These are phyloP conservation scores for Cephalotes varians DNA, from an alignment of 2,888 invertebrate species.

Conservation along the genomic window DNA sequence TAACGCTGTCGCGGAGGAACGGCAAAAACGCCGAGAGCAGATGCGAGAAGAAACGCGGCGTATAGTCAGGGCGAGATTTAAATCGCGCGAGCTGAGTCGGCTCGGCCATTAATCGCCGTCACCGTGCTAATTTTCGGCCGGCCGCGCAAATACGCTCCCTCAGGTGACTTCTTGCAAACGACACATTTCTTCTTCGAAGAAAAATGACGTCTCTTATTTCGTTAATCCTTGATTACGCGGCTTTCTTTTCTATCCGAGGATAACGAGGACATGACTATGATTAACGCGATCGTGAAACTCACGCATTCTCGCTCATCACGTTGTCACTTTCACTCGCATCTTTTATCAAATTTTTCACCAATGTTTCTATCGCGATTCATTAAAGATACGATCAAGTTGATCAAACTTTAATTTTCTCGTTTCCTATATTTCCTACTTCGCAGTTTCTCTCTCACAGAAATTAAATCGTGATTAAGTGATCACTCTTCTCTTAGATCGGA, in stretches of 20 bases:
- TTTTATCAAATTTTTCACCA: not conserved
- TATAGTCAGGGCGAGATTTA: slow-evolving; percentile 70
- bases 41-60: slow-evolving; percentile 64
- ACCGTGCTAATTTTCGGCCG: slow-evolving; percentile 68
- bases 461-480: not conserved
- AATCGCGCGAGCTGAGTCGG: slow-evolving; percentile 67
- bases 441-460: not conserved
- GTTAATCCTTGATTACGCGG: slow-evolving; percentile 11
- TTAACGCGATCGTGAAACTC: not conserved
- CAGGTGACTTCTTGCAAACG: slow-evolving; percentile 41
- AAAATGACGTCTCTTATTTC: slow-evolving; percentile 33
- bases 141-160: slow-evolving; percentile 58
- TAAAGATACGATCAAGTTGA: not conserved
- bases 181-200: slow-evolving; percentile 42
- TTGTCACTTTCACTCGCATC: not conserved
- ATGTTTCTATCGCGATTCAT: not conserved
- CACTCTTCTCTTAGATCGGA: not conserved
- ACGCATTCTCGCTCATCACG: not conserved
- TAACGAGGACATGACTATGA: slow-evolving; percentile 28
- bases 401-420: not conserved
- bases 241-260: slow-evolving; percentile 27
- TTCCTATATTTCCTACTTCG: not conserved
- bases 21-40: slow-evolving; percentile 67
- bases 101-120: slow-evolving; percentile 70
- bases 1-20: slow-evolving; percentile 58